These are phyloP conservation scores for Hyla sarda DNA, from an alignment of 2,113 vertebrate species.

Conservation along the genomic window DNA sequence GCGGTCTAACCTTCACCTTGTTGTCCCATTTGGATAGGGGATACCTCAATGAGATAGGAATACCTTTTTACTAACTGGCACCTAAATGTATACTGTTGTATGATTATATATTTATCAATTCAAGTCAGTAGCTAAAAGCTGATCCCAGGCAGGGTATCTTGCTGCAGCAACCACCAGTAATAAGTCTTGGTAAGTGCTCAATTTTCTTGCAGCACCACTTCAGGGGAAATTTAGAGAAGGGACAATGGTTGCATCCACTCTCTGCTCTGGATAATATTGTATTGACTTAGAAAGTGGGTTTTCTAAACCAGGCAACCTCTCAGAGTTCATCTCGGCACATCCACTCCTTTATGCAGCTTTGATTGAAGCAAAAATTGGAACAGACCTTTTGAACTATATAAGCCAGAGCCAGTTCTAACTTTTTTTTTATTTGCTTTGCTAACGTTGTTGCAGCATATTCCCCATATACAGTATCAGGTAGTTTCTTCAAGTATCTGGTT, in stretches of 20 bases:
- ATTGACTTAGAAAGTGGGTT: not conserved
- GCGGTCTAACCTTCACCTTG: no score
- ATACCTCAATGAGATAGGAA: no score
- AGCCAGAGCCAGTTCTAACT: constrained; percentile 4
- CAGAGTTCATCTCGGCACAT: constrained; percentile 3
- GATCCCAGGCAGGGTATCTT: not conserved
- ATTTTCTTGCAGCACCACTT: not conserved
- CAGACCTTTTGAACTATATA: constrained; percentile 16
- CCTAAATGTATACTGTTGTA: no score
- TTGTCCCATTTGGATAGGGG: no score
- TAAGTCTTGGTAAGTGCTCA: no score
- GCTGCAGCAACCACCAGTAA: not conserved
- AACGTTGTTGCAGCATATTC: constrained; percentile 43
- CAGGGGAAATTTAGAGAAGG: no score
- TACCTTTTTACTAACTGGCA: no score
- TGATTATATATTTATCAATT: no score
- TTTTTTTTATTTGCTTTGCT: constrained; percentile 7
- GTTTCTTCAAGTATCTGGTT: constrained; percentile 43
- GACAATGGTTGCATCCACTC: no score
- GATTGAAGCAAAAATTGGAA: not conserved
- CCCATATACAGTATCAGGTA: constrained; percentile 19
- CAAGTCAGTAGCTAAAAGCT: no score
- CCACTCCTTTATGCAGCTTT: not conserved
- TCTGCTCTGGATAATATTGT: no score
- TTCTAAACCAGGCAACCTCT: not conserved